Evolutionary conservation across 1,140 invertebrate genomes (phyloP).

Genomic region (Nautilus pompilius): DNA sequence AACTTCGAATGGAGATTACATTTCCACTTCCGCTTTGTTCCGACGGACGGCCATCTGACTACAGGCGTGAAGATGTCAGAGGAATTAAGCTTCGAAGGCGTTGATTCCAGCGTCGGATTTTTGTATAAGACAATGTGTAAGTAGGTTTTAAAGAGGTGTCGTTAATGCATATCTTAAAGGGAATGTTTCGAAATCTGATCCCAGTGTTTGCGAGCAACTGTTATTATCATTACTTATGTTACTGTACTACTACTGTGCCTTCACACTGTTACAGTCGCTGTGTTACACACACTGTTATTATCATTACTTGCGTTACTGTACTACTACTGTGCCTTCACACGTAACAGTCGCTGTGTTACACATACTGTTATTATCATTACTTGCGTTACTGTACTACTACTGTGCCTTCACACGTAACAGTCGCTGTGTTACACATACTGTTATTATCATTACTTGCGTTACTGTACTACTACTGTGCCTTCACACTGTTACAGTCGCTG

Average conservation of each 20-base stretch:
- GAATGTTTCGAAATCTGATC: neutral
- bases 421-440: too few relatives aligned
- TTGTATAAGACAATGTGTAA: slow-evolving; percentile 37
- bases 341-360: too few relatives aligned
- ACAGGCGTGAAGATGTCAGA: slow-evolving; percentile 5
- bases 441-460: too few relatives aligned
- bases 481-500: too few relatives aligned
- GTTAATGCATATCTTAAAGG: neutral
- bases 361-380: too few relatives aligned
- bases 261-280: neutral
- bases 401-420: too few relatives aligned
- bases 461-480: too few relatives aligned
- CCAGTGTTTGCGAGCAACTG: neutral
- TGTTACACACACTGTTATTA: neutral
- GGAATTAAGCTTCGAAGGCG: slow-evolving; percentile 14
- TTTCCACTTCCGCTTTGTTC: neutral
- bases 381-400: too few relatives aligned
- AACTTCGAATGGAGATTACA: neutral
- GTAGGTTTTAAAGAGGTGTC: slow-evolving; percentile 8
- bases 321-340: too few relatives aligned
- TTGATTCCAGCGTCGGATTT: slow-evolving; percentile 36
- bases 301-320: neutral
- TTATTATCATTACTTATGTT: neutral
- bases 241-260: neutral
- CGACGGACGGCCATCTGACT: neutral